Conservation (phyloP, 35 echinoderm and acorn worm species). For the Hemicentrotus pulcherrimus region DNA sequence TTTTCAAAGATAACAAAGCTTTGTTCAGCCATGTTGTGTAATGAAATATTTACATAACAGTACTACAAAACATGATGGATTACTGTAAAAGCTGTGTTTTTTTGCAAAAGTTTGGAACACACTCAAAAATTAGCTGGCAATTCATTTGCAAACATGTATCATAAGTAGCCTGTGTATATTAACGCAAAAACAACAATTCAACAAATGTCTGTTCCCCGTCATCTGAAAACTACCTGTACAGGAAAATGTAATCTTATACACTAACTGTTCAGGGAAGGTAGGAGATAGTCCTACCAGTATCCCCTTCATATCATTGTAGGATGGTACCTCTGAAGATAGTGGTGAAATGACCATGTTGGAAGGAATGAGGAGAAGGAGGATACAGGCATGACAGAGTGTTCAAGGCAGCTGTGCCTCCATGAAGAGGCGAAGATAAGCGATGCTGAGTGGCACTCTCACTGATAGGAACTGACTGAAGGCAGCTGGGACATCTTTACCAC, state of each 20-base stretch:
- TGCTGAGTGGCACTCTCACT: conserved; percentile 79
- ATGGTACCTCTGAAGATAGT: background rate
- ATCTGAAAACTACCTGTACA: too few relatives aligned
- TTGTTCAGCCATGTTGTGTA: background rate
- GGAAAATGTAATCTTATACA: too few relatives aligned
- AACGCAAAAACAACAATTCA: too few relatives aligned
- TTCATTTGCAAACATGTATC: too few relatives aligned
- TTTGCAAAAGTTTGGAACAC: too few relatives aligned
- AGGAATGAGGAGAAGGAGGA: background rate
- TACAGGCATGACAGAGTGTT: background rate
- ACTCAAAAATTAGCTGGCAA: too few relatives aligned
- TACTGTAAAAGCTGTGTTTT: too few relatives aligned
- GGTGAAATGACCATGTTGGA: background rate
- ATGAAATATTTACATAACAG: conserved; percentile 4
- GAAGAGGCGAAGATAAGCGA: conserved; percentile 82
- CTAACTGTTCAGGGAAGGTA: background rate
- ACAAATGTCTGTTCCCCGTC: too few relatives aligned
- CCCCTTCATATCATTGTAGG: background rate
- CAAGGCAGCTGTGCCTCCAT: conserved; percentile 76
- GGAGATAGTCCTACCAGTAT: background rate
- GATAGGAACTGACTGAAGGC: conserved; percentile 87
- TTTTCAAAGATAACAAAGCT: too few relatives aligned
- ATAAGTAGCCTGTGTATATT: too few relatives aligned
- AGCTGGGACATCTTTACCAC: conserved; percentile 77
- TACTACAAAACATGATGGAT: background rate